Conservation (phyloP, 1,140 invertebrate species). For the Andrena cerasifolii region DNA sequence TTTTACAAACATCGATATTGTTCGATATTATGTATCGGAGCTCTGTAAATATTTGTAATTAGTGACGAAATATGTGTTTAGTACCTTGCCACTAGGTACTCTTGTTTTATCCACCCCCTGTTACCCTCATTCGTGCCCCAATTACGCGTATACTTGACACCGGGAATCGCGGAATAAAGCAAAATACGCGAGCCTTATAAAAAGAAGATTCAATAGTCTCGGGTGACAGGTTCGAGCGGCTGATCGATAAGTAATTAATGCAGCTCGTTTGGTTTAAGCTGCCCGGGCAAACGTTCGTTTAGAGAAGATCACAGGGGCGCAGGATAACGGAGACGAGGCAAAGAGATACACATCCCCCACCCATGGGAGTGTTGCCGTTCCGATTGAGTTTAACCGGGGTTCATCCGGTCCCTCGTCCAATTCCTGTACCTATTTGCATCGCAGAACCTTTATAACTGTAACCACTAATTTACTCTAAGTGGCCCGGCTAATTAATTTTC, state of each 20-base stretch:
- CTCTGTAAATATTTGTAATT: too few relatives aligned
- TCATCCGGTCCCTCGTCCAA: not conserved
- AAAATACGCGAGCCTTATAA: too few relatives aligned
- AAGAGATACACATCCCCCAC: not conserved
- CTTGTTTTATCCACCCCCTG: too few relatives aligned
- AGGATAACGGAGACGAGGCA: not conserved
- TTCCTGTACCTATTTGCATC: constrained; percentile 26
- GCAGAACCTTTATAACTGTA: constrained; percentile 27
- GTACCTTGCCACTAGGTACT: too few relatives aligned
- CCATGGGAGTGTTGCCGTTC: constrained; percentile 32
- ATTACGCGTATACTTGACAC: too few relatives aligned
- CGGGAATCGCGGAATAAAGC: too few relatives aligned
- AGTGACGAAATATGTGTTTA: too few relatives aligned
- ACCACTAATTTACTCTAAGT: constrained; percentile 5
- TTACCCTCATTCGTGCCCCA: too few relatives aligned
- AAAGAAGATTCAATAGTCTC: not conserved
- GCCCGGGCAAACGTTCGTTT: not conserved
- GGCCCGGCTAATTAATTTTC: constrained; percentile 7
- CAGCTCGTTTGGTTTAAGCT: not conserved
- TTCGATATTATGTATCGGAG: too few relatives aligned
- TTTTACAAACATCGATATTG: too few relatives aligned
- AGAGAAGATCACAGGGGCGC: not conserved
- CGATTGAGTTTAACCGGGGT: constrained; percentile 25
- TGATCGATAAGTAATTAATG: constrained; percentile 29
- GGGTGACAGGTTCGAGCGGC: not conserved